phyloP scores from a whole-genome alignment of 2,113 vertebrate species.

The Catharus fuscescens region DNA sequence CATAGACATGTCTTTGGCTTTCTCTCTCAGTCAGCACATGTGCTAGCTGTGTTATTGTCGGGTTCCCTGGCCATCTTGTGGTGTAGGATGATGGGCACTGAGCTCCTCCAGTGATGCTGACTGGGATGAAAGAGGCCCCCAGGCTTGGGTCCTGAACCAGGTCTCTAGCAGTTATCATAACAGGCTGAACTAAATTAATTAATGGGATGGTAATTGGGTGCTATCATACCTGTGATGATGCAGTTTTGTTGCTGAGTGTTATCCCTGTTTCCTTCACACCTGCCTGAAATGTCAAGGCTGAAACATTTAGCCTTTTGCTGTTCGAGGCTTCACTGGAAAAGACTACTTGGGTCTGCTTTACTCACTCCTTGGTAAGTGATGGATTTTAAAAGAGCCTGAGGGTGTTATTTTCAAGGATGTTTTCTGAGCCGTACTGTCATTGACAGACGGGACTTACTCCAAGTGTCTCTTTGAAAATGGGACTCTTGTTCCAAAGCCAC shows the following conservation, averaged over 20 bases:
- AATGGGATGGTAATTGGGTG: not conserved
- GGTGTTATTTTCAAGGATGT: not conserved
- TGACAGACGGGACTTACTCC: not conserved
- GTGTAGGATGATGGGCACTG: not conserved
- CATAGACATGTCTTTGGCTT: not conserved
- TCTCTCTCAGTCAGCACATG: not conserved
- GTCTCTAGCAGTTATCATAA: not conserved
- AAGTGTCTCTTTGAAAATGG: conserved; percentile 14
- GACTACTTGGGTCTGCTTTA: not conserved
- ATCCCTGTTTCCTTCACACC: not conserved
- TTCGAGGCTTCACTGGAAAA: not conserved
- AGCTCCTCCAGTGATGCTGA: not conserved
- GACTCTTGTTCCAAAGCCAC: not conserved
- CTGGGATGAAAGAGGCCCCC: not conserved
- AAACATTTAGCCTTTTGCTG: not conserved
- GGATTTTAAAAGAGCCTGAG: conserved; percentile 14
- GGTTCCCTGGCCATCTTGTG: not conserved
- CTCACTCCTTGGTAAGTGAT: not conserved
- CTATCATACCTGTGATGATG: not conserved
- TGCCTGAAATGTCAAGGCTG: not conserved
- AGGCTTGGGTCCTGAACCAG: not conserved
- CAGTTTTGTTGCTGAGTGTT: not conserved
- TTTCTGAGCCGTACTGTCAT: not conserved
- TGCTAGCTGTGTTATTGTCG: not conserved
- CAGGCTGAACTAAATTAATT: not conserved